A percentile compares a stretch with the other conserved stretches of the same genome.
These are phyloP conservation scores for Emydocephalus ijimae DNA, from an alignment of 2,113 vertebrate species.

Conservation along the genomic window DNA sequence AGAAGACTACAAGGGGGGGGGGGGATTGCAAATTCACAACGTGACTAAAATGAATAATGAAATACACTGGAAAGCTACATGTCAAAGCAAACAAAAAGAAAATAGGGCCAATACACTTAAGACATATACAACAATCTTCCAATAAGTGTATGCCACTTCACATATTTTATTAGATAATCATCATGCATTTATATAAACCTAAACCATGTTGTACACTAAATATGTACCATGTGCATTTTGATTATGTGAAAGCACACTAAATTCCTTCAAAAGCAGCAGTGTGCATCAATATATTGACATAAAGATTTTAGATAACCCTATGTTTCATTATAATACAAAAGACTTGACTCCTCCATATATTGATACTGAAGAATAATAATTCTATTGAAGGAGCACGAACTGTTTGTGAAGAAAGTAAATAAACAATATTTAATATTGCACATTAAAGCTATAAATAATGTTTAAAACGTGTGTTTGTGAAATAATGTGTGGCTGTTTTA, in stretches of 20 bases:
- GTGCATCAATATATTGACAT: slow-evolving; percentile 33
- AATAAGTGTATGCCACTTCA: slow-evolving; percentile 53
- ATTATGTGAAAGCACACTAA: slow-evolving; percentile 19
- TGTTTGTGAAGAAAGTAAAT: slow-evolving; percentile 2
- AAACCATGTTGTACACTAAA: neutral
- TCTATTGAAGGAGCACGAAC: neutral
- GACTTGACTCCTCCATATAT: neutral
- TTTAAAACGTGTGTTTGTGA: neutral
- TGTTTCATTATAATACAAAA: neutral
- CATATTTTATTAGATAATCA: slow-evolving; percentile 34
- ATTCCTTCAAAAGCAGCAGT: slow-evolving; percentile 10
- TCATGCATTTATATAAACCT: slow-evolving; percentile 17
- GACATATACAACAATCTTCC: slow-evolving; percentile 62
- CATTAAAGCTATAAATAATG: neutral
- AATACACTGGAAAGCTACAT: slow-evolving; percentile 59
- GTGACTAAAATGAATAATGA: slow-evolving; percentile 55
- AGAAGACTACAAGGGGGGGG: slow-evolving; percentile 35
- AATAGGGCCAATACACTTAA: slow-evolving; percentile 47
- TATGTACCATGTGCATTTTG: neutral
- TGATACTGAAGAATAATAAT: neutral
- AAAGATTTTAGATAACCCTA: slow-evolving; percentile 53
- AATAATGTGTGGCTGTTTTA: slow-evolving; percentile 36
- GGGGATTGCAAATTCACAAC: slow-evolving; percentile 36
- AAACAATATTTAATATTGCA: neutral
- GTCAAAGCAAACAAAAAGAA: slow-evolving; percentile 45